A percentile compares a stretch with the other conserved stretches of the same genome.
Conservation (phyloP, 2,797 vertebrate genomes). For the Syndactyla subalaris region DNA sequence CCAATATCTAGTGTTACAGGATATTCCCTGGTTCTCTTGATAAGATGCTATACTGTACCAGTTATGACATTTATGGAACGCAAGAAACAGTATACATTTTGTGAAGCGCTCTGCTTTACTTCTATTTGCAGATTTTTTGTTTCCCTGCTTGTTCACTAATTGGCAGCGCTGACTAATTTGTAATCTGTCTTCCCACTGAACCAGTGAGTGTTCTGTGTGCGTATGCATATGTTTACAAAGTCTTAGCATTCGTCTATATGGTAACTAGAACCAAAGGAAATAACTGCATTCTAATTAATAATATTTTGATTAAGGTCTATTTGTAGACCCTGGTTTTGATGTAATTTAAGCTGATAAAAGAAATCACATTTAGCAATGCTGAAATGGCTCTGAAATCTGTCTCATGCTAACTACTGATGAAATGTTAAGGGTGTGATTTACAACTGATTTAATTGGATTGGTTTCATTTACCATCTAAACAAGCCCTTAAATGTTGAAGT, state of each 20-base stretch:
- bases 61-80: not conserved
- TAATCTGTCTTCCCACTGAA: constrained; percentile 46
- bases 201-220: constrained; percentile 9
- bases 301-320: constrained; percentile 56
- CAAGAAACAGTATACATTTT: not conserved
- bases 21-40: not conserved
- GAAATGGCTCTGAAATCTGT: constrained; percentile 40
- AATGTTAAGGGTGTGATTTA: constrained; percentile 64
- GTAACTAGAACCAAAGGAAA: constrained; percentile 49
- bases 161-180: constrained; percentile 48
- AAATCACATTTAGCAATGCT: constrained; percentile 39
- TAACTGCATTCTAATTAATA: constrained; percentile 41
- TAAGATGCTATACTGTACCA: not conserved
- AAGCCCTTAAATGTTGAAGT: constrained; percentile 60
- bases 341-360: constrained; percentile 44
- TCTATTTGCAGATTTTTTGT: not conserved
- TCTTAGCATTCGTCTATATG: constrained; percentile 12
- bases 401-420: constrained; percentile 35
- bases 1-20: not conserved
- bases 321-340: constrained; percentile 34
- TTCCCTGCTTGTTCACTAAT: constrained; percentile 39
- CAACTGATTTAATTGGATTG: constrained; percentile 58
- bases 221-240: constrained; percentile 31
- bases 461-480: constrained; percentile 64
- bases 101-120: constrained; percentile 1